Base-by-base conservation (phyloP, 2,888 invertebrate genomes). In the Calameuta filiformis region DNA sequence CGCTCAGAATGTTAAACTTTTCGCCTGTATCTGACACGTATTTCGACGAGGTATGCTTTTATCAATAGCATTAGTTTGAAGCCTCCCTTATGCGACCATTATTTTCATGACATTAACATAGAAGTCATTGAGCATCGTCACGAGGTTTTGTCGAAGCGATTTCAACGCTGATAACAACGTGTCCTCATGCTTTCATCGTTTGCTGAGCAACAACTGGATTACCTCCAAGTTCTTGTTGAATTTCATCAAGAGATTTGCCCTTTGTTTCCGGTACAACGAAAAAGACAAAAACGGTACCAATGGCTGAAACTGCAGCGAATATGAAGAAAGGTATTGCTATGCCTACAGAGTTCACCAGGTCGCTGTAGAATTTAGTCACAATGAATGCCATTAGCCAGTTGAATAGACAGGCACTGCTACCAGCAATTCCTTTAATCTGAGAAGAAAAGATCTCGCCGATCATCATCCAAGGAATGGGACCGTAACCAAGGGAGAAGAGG, bases 401-500 rank as follows among this genome's bases (percentile, higher is more conserved):
- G 76, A 96, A 93, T 0, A 97, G 94, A 34, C 96, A 96, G 1
- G 96, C 96, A 35, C 96, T 94, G 0, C 97, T 96, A 33, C 95
- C 94, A 35, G 96, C 96, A 76, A 95, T 93, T 4, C 95, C 95
- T 89, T 96, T 96, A 79, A 97, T 95, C 85, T 96, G 95, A 1
- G 95, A 93, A 75, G 96, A 94, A 90, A 98, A 96, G 15, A 98
- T 92, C 90, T 98, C 98, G 3, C 97, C 94, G 90, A 95, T 93
- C 93, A 96, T 96, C 93, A 97, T 94, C 96, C 96, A 97, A 0
- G 97, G 97, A 73, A 98, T 96, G 0, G 98, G 98, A 0, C 98
- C 98, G 86, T 95, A 96, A 75, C 97, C 97, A 68, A 97, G 88
- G 0, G 97, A 96, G 92, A 97, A 98, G 73, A 96, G 94, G 33